These are phyloP conservation scores for Castor canadensis DNA, from an alignment of 2,113 vertebrate species.

Conservation along the genomic window DNA sequence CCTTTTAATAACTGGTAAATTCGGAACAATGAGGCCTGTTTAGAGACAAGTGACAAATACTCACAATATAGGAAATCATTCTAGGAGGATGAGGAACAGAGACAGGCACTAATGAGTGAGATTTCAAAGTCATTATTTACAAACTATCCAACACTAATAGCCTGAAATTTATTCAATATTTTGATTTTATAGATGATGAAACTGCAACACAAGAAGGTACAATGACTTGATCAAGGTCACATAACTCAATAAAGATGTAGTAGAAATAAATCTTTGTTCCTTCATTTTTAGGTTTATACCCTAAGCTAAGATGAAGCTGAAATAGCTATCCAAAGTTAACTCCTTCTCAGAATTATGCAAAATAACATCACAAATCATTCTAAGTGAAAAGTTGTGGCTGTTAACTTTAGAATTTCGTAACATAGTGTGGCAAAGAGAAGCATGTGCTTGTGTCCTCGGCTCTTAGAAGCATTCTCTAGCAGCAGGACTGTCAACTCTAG, in stretches of 20 bases:
- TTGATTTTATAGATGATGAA: background rate
- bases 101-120: background rate
- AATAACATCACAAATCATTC: background rate
- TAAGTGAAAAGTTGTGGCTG: background rate
- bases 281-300: background rate
- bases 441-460: background rate
- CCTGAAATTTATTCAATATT: background rate
- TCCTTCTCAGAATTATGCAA: background rate
- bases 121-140: background rate
- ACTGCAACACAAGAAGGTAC: background rate
- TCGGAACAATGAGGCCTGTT: background rate
- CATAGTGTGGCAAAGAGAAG: background rate
- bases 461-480: background rate
- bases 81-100: background rate
- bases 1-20: background rate
- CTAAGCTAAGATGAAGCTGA: background rate
- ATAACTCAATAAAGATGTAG: background rate
- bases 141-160: background rate
- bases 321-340: background rate
- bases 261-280: background rate
- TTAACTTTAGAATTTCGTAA: constrained; percentile 10
- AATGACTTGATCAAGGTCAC: background rate
- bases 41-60: background rate
- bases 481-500: background rate
- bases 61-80: background rate